Percentiles rank a stretch among this genome's conserved stretches.
These are phyloP conservation scores for Enteromius viviparus DNA, from an alignment of 2,797 vertebrate species.

Conservation along the genomic window DNA sequence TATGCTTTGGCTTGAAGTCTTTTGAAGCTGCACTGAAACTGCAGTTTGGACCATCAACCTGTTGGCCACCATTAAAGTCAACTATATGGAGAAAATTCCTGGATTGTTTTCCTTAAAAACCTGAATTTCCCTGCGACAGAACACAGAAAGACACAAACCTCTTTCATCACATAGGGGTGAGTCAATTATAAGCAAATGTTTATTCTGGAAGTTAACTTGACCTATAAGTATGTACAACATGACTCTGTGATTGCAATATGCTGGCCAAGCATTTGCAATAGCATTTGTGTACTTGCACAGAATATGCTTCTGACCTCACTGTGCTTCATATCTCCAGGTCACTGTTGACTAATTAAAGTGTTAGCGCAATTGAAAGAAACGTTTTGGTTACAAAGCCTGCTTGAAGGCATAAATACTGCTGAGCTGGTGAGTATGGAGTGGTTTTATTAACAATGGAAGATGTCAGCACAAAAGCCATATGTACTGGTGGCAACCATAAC, in stretches of 20 bases:
- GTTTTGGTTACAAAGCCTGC: not conserved
- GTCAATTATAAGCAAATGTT: not conserved
- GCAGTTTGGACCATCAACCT: not conserved
- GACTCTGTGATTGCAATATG: not conserved
- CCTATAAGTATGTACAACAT: not conserved
- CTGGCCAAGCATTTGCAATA: not conserved
- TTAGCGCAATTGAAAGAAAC: slow-evolving; percentile 37
- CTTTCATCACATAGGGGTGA: not conserved
- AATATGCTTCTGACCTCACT: slow-evolving; percentile 9
- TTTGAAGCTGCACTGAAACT: too few relatives aligned
- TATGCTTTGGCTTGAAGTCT: too few relatives aligned
- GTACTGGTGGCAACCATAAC: slow-evolving; percentile 49
- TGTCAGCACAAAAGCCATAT: slow-evolving; percentile 52
- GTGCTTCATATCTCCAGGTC: slow-evolving; percentile 29
- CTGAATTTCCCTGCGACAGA: not conserved
- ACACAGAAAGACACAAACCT: not conserved
- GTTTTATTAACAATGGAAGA: slow-evolving; percentile 54
- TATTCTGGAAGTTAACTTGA: not conserved
- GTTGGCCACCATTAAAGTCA: not conserved
- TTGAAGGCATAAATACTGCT: slow-evolving; percentile 55
- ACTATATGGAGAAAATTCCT: too few relatives aligned
- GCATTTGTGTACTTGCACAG: not conserved
- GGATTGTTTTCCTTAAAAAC: not conserved
- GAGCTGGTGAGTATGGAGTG: slow-evolving; percentile 55
- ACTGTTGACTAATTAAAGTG: slow-evolving; percentile 60